Percentiles rank a stretch among this genome's conserved stretches.
These are phyloP conservation scores for Myotis brandtii DNA, from an alignment of 2,113 vertebrate genomes.

Conservation along the genomic window DNA sequence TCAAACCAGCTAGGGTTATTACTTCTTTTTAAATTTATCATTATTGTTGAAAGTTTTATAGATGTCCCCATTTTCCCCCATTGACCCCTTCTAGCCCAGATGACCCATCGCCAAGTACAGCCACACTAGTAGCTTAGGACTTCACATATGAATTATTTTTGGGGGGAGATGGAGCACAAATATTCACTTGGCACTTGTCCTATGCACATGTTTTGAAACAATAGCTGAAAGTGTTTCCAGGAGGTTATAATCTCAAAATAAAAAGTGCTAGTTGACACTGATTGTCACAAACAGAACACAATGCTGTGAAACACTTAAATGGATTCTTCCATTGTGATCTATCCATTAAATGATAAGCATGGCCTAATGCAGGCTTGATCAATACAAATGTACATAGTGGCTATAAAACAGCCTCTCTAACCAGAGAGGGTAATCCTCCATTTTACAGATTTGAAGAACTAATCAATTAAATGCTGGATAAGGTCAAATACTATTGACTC, in stretches of 20 bases:
- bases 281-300: constrained; percentile 56
- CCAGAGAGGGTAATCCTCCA: constrained; percentile 78
- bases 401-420: constrained; percentile 79
- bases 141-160: neutral
- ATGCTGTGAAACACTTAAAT: constrained; percentile 64
- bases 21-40: no score
- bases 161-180: neutral
- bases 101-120: neutral
- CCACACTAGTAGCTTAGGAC: fast-evolving
- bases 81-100: no score
- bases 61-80: no score
- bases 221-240: neutral
- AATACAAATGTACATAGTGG: constrained; percentile 79
- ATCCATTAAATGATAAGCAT: constrained; percentile 81
- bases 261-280: constrained; percentile 45
- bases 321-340: constrained; percentile 75
- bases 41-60: no score
- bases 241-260: constrained; percentile 56
- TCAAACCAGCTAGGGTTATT: no score
- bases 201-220: neutral
- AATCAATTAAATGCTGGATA: constrained; percentile 86
- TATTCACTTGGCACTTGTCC: neutral
- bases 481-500: constrained; percentile 87
- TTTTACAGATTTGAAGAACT: constrained; percentile 84
- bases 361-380: constrained; percentile 80